Base-by-base conservation (phyloP, 1,140 invertebrate species). In the Penaeus indicus region DNA sequence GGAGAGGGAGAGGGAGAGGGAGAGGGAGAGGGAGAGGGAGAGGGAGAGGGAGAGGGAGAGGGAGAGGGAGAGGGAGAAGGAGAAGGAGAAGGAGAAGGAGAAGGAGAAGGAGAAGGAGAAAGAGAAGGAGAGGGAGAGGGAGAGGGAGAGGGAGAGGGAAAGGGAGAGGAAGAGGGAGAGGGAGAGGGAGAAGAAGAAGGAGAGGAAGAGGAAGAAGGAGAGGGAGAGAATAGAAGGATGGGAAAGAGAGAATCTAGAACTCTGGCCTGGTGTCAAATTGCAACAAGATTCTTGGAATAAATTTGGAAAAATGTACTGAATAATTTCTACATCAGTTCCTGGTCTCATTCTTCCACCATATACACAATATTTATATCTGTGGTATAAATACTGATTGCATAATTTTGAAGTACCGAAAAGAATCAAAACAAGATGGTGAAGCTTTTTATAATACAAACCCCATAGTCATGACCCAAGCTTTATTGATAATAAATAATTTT, bases 11-110 rank as follows among this genome's bases (percentile, higher is more conserved):
- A 22, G 1, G 38, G 8, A 79, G 38, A 10, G 0, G 77, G 8
- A 27, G 77, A 27, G 77, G 38, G 38, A 21, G 10, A n/a, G 38
- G 77, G 77, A n/a, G 75, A 32, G 75, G 75, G 27, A 78, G 75
- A 19, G 19, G 75, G 32, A 32, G 75, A 22, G 32, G 75, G 75
- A 19, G 32, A 78, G 32, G 32, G 38, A 42, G 25, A 79, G 25
- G 25, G 21, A 10, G 25, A n/a, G 25, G 38, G 75, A 19, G 21
- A 42, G 25, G 25, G 77, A 27, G 77, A 38, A 3, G 10, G 38
- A 21, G 77, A 79, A 11, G 21, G 38, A 38, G 77, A 32, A 8
- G 25, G 21, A 79, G 77, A 79, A 11, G 25, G 21, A 19, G 27
- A n/a, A 3, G 21, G 21, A 32, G 22, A 21, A 1, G 75, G 10